Percentiles rank a stretch among this genome's conserved stretches.
phyloP scores from a whole-genome alignment of 2,797 vertebrate genomes.

The Kryptopterus vitreolus region DNA sequence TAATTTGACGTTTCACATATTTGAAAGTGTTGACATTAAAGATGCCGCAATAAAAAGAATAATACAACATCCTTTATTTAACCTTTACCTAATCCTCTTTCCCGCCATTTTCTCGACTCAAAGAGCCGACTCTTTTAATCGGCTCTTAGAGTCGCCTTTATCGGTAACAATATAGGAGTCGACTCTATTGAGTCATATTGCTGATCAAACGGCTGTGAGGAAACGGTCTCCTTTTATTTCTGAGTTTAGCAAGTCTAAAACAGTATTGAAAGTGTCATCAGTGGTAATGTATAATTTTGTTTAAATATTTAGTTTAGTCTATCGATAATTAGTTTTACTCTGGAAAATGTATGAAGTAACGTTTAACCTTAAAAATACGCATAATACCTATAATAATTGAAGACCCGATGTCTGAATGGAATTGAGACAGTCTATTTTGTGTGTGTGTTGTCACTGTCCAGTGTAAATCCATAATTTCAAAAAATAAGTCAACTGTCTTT shows the following conservation, averaged over 20 bases:
- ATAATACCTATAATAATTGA: too few relatives aligned
- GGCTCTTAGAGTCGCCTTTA: not conserved
- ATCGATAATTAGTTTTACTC: too few relatives aligned
- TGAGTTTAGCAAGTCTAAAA: not conserved
- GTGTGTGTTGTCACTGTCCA: too few relatives aligned
- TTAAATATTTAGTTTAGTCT: not conserved
- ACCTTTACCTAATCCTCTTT: not conserved
- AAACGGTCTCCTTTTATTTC: not conserved
- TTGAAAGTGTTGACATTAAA: not conserved
- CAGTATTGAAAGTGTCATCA: not conserved
- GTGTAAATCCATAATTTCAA: too few relatives aligned
- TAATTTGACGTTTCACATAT: not conserved
- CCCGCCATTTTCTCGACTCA: not conserved
- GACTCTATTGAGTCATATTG: not conserved
- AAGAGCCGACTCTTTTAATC: not conserved
- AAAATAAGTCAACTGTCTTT: too few relatives aligned
- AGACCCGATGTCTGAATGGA: too few relatives aligned
- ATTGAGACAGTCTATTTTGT: too few relatives aligned
- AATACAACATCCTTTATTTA: not conserved
- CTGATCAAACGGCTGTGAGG: not conserved
- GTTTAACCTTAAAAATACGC: not conserved
- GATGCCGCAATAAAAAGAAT: not conserved
- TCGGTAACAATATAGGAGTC: not conserved
- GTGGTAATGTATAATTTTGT: not conserved
- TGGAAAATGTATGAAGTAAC: not conserved